Evolutionary conservation across 2,888 invertebrate species (phyloP).

Genomic region (Drosophila diplacantha): DNA sequence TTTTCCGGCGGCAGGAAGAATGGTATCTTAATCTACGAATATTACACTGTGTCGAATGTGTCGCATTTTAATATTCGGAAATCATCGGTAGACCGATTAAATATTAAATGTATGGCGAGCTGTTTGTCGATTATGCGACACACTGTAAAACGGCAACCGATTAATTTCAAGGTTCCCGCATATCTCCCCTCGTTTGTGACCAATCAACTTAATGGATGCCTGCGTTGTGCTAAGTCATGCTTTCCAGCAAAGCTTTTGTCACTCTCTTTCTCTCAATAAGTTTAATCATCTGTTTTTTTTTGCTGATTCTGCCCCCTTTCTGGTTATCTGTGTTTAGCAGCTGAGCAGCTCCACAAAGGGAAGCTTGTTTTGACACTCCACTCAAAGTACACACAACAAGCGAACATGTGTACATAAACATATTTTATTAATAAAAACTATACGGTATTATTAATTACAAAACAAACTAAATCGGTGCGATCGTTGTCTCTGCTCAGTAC

Average conservation of each 20-base stretch:
- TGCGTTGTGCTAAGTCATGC: slow-evolving; percentile 12
- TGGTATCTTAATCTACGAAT: neutral
- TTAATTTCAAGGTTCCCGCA: slow-evolving; percentile 3
- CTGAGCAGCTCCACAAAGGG: neutral
- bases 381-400: neutral
- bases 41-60: neutral
- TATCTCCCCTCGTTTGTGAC: neutral
- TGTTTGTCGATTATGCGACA: neutral
- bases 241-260: slow-evolving; percentile 21
- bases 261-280: neutral
- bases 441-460: neutral
- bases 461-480: too few relatives aligned
- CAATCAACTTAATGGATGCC: slow-evolving; percentile 6
- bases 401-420: neutral
- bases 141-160: slow-evolving; percentile 1
- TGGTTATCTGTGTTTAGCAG: slow-evolving; percentile 1
- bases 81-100: neutral
- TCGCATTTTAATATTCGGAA: neutral
- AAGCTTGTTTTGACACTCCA: neutral
- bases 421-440: neutral
- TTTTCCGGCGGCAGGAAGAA: neutral
- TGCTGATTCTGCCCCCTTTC: neutral
- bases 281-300: neutral
- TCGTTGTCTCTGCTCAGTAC: neutral
- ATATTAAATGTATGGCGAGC: neutral